These are phyloP conservation scores for Hippopotamus amphibius DNA, from an alignment of 2,113 vertebrate species.

Conservation along the genomic window DNA sequence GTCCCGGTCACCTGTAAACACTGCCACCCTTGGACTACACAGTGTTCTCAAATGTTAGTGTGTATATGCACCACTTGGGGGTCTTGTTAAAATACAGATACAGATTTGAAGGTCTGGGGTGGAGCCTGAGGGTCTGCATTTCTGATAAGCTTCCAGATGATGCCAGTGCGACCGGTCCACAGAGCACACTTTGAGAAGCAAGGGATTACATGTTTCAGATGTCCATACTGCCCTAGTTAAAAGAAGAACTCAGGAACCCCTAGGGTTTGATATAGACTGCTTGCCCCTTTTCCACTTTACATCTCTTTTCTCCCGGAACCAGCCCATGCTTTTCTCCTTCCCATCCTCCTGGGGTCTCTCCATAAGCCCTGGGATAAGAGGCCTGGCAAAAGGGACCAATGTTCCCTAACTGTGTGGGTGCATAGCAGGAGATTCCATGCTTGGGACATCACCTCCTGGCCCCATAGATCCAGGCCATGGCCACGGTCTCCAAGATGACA, in stretches of 20 bases:
- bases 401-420: not conserved
- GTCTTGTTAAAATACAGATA: not conserved
- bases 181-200: not conserved
- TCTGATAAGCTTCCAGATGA: not conserved
- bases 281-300: not conserved
- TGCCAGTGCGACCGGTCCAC: not conserved
- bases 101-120: not conserved
- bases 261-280: not conserved
- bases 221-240: not conserved
- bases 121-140: not conserved
- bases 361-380: not conserved
- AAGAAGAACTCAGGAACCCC: not conserved
- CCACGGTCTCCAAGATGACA: constrained; percentile 90
- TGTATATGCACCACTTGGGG: not conserved
- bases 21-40: not conserved
- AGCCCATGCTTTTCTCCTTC: not conserved
- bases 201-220: not conserved
- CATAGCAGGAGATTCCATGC: not conserved
- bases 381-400: not conserved
- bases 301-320: not conserved
- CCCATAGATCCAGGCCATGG: constrained; percentile 92
- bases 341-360: not conserved
- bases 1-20: not conserved
- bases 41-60: not conserved
- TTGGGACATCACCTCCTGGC: constrained; percentile 87